A percentile compares a stretch with the other conserved stretches of the same genome.
phyloP scores from a whole-genome alignment of 2,888 invertebrate genomes.

The Mellilla xanthometata region DNA sequence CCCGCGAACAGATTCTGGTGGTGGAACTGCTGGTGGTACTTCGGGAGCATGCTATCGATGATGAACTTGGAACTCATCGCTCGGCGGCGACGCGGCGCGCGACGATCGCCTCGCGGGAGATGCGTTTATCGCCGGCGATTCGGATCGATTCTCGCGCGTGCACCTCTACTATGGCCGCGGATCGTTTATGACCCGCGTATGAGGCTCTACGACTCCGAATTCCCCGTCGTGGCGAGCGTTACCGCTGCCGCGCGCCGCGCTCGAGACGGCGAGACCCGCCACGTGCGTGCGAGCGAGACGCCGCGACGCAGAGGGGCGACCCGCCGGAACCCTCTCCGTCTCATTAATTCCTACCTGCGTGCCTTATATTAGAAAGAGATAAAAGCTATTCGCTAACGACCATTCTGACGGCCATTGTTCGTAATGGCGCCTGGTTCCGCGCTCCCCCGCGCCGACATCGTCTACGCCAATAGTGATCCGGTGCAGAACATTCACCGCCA shows the following conservation, averaged over 20 bases:
- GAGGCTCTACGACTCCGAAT: conserved; percentile 93
- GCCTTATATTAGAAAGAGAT: conserved; percentile 82
- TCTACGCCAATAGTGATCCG: conserved; percentile 81
- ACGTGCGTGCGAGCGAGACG: conserved; percentile 70
- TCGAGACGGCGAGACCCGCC: conserved; percentile 77
- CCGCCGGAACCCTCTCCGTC: conserved; percentile 75
- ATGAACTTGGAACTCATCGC: conserved; percentile 98
- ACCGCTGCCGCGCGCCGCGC: conserved; percentile 79
- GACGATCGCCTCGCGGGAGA: conserved; percentile 81
- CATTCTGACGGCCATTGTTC: conserved; percentile 78
- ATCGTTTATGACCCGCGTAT: conserved; percentile 93
- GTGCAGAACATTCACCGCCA: conserved; percentile 82
- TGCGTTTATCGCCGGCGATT: conserved; percentile 81
- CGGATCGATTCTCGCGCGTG: conserved; percentile 83
- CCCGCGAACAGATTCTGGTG: conserved; percentile 83
- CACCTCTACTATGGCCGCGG: conserved; percentile 86
- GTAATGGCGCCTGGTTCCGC: conserved; percentile 77
- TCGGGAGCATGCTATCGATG: conserved; percentile 98
- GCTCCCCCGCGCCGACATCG: conserved; percentile 63
- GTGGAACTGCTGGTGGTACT: conserved; percentile 92
- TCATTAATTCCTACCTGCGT: conserved; percentile 82
- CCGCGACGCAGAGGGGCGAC: conserved; percentile 51
- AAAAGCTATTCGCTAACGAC: conserved; percentile 82
- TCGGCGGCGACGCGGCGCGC: conserved; percentile 82
- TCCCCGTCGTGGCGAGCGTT: conserved; percentile 85